Percentiles rank a stretch among this genome's conserved stretches.
Conservation (phyloP, 1,140 invertebrate genomes). For the Drosophila littoralis region DNA sequence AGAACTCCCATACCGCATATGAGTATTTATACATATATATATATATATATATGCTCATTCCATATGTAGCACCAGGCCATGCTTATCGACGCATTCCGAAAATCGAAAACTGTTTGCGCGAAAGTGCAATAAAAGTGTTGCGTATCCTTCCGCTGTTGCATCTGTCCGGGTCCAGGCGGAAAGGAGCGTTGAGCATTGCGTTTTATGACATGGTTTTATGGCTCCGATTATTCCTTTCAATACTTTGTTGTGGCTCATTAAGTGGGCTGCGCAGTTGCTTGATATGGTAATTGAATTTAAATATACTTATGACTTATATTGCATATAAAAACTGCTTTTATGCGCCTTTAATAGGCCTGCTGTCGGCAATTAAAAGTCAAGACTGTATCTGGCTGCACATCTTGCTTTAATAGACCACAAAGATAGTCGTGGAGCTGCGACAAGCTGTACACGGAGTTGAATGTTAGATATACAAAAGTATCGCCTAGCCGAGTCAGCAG, state of each 20-base stretch:
- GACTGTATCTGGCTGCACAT: conserved; percentile 26
- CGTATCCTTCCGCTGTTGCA: conserved; percentile 69
- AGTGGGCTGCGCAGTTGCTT: conserved; percentile 21
- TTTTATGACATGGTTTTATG: conserved; percentile 60
- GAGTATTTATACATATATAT: background rate
- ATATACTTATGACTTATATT: conserved; percentile 43
- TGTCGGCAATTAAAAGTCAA: conserved; percentile 20
- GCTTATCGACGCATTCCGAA: conserved; percentile 35
- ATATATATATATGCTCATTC: background rate
- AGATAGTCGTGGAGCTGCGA: conserved; percentile 4
- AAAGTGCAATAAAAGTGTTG: conserved; percentile 61
- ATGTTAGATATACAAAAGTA: conserved; percentile 38
- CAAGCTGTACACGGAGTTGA: conserved; percentile 52
- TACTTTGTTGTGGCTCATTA: conserved; percentile 71
- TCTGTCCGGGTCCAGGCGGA: conserved; percentile 40
- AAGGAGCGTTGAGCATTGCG: conserved; percentile 4
- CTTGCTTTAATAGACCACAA: conserved; percentile 50
- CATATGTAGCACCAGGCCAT: conserved; percentile 6
- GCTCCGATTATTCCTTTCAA: conserved; percentile 56
- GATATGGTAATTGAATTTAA: conserved; percentile 39
- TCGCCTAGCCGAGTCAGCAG: conserved; percentile 28
- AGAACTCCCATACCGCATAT: background rate
- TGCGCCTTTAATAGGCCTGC: background rate
- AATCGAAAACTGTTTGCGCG: conserved; percentile 52
- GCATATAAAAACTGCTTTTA: conserved; percentile 10